phyloP scores from a whole-genome alignment of 2,888 invertebrate species.

The Epiblema foenella region DNA sequence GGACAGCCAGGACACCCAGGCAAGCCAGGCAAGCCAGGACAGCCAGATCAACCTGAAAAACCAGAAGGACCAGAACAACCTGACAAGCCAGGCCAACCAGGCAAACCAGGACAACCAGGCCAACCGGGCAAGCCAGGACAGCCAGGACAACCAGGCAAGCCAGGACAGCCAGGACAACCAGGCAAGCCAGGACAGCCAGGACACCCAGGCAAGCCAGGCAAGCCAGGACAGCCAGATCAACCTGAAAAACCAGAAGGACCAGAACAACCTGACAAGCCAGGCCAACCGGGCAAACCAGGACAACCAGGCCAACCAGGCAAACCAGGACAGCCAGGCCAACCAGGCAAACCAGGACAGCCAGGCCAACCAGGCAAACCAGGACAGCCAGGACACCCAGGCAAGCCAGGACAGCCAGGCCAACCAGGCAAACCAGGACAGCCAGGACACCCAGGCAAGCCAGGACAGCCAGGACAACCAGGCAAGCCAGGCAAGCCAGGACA shows the following conservation, averaged over 20 bases:
- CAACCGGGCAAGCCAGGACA: neutral
- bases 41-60: conserved; percentile 6
- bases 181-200: conserved; percentile 2
- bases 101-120: conserved; percentile 20
- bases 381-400: no score
- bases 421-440: conserved; percentile 23
- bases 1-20: neutral
- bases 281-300: neutral
- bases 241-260: conserved; percentile 16
- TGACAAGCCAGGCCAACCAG: conserved; percentile 26
- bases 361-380: neutral
- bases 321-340: neutral
- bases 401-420: neutral
- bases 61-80: conserved; percentile 37
- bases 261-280: neutral
- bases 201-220: conserved; percentile 7
- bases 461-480: no score
- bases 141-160: neutral
- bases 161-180: neutral
- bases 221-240: conserved; percentile 8
- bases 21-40: neutral
- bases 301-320: neutral
- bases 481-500: neutral
- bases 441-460: conserved; percentile 9
- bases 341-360: conserved; percentile 5